phyloP scores from a whole-genome alignment of 2,888 invertebrate genomes.

The Nemurella pictetii region DNA sequence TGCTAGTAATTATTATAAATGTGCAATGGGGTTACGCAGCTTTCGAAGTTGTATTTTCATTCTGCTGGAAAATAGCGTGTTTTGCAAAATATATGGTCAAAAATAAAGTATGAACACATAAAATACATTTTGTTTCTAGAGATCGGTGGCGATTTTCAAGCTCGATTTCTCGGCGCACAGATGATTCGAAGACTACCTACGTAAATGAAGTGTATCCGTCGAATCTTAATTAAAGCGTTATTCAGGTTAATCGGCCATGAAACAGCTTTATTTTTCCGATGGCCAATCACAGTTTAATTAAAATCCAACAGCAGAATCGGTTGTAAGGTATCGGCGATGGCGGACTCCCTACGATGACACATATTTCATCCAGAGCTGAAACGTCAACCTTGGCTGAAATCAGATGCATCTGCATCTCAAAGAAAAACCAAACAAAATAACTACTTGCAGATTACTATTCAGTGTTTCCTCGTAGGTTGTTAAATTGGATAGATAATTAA shows the following conservation, averaged over 20 bases:
- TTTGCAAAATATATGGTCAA: too few relatives aligned
- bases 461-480: background rate
- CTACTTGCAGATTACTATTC: background rate
- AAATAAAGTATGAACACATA: too few relatives aligned
- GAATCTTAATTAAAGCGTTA: background rate
- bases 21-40: too few relatives aligned
- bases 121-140: too few relatives aligned
- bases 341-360: slow-evolving; percentile 11
- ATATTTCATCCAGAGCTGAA: slow-evolving; percentile 1
- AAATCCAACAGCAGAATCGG: background rate
- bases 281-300: background rate
- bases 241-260: background rate
- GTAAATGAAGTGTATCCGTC: background rate
- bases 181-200: background rate
- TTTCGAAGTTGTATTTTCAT: too few relatives aligned
- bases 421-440: too few relatives aligned
- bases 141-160: too few relatives aligned
- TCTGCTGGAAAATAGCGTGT: too few relatives aligned
- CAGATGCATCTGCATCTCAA: background rate
- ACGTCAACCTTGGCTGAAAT: background rate
- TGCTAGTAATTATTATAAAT: too few relatives aligned
- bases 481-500: slow-evolving; percentile 8
- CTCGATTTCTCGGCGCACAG: too few relatives aligned
- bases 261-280: background rate
- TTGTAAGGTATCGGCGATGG: background rate